phyloP scores from a whole-genome alignment of 2,888 invertebrate species.

The Rhodophaea formosa region DNA sequence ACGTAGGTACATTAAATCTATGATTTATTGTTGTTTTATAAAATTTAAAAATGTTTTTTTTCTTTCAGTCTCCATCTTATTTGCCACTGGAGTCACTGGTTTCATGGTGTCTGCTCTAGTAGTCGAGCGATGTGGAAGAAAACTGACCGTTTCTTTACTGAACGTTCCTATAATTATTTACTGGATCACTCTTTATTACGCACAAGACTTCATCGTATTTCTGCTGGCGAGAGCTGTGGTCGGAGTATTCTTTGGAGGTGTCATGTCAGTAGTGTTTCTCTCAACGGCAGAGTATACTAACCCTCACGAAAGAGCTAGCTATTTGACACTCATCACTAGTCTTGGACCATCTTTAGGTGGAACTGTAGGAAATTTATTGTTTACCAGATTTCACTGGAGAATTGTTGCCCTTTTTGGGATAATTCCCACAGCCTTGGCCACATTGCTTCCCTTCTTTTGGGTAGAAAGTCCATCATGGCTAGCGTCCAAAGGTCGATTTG shows the following conservation, averaged over 20 bases:
- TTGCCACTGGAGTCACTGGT: conserved; percentile 27
- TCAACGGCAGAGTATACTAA: conserved; percentile 33
- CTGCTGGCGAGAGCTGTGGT: conserved; percentile 32
- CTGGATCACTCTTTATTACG: conserved; percentile 33
- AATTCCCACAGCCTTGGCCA: conserved; percentile 28
- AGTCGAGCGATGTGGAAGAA: conserved; percentile 29
- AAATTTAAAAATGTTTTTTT: no score
- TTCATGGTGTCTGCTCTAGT: conserved; percentile 25
- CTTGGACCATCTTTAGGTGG: conserved; percentile 28
- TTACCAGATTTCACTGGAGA: conserved; percentile 34
- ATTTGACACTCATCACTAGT: conserved; percentile 26
- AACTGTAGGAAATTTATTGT: conserved; percentile 29
- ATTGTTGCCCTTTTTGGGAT: conserved; percentile 32
- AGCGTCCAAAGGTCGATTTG: conserved; percentile 35
- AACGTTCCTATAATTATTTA: conserved; percentile 26
- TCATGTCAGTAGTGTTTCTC: conserved; percentile 27
- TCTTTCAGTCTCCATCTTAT: conserved; percentile 33
- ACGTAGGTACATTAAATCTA: no score
- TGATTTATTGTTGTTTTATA: no score
- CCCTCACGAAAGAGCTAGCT: conserved; percentile 31
- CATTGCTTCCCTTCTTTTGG: conserved; percentile 33
- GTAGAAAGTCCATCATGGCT: conserved; percentile 39
- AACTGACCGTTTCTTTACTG: conserved; percentile 27
- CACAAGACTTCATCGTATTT: conserved; percentile 24
- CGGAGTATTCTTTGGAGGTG: conserved; percentile 34